Evolutionary conservation across 2,113 vertebrate genomes (phyloP).

Genomic region (human): DNA sequence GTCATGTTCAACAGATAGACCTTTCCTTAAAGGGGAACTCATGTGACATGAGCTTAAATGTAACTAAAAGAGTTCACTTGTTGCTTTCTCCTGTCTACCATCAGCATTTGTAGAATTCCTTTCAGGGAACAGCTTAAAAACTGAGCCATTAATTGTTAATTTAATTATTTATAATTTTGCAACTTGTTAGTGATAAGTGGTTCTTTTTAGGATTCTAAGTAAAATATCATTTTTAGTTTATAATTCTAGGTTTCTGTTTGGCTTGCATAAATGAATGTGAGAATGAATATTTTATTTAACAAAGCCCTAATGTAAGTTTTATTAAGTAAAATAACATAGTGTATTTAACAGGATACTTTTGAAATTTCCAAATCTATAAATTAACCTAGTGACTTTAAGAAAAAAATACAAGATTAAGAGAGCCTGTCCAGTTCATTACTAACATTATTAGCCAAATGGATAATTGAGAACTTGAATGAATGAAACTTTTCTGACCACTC

Average conservation of each 20-base stretch:
- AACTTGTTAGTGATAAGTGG: background rate
- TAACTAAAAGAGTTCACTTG: background rate
- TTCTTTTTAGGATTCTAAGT: constrained; percentile 15
- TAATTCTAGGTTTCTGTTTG: constrained; percentile 50
- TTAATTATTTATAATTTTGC: constrained; percentile 42
- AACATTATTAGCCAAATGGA: constrained; percentile 25
- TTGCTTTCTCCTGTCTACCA: background rate
- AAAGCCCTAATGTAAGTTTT: constrained; percentile 1
- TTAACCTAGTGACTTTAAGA: constrained; percentile 1
- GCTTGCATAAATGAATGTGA: constrained; percentile 46
- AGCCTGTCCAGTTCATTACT: background rate
- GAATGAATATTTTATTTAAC: constrained; percentile 38
- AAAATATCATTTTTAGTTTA: constrained; percentile 51
- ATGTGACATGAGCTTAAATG: background rate
- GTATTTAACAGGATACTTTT: constrained; percentile 32
- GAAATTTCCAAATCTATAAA: constrained; percentile 23
- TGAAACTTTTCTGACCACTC: background rate
- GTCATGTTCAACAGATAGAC: background rate
- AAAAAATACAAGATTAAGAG: background rate
- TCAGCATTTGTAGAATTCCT: background rate
- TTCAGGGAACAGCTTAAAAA: constrained; percentile 36
- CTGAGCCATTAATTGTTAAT: background rate
- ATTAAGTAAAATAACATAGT: constrained; percentile 49
- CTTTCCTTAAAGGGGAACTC: background rate
- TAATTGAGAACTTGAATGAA: background rate